Evolutionary conservation across 1,140 invertebrate genomes (phyloP).

Genomic region (Whitmania pigra): DNA sequence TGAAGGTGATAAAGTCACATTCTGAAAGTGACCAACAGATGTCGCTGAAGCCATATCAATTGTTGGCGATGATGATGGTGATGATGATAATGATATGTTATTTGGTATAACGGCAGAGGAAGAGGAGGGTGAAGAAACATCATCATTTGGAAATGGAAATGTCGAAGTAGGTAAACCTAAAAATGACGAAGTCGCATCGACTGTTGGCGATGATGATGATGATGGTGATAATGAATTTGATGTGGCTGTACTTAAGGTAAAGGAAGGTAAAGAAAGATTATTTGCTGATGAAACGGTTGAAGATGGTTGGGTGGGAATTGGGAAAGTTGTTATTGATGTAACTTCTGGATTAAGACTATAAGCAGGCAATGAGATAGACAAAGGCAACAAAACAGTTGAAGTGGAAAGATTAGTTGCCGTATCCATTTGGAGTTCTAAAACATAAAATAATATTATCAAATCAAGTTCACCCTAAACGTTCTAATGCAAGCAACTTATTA

Average conservation of each 20-base stretch:
- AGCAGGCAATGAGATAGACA: too few species aligned
- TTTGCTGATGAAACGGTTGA: background rate
- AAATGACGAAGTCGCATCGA: background rate
- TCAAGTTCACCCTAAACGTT: too few species aligned
- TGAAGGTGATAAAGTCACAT: background rate
- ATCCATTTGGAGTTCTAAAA: too few species aligned
- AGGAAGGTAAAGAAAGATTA: background rate
- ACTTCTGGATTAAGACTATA: too few species aligned
- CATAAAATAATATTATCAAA: too few species aligned
- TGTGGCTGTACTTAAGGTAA: background rate
- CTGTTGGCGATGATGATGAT: slow-evolving; percentile 3
- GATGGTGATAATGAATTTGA: background rate
- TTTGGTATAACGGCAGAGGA: background rate
- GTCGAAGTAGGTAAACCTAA: background rate
- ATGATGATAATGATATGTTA: background rate
- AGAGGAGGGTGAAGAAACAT: background rate
- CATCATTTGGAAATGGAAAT: background rate
- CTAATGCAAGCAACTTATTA: too few species aligned
- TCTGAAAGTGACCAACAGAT: background rate
- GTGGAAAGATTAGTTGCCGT: too few species aligned
- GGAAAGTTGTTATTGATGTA: background rate
- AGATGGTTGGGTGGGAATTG: background rate
- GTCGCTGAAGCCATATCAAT: background rate
- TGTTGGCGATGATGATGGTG: background rate
- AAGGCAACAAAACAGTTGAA: too few species aligned